Evolutionary conservation across 2,888 invertebrate genomes (phyloP), one percentile per base, ranked within the genome.

Genomic region (Hyles lineata): DNA sequence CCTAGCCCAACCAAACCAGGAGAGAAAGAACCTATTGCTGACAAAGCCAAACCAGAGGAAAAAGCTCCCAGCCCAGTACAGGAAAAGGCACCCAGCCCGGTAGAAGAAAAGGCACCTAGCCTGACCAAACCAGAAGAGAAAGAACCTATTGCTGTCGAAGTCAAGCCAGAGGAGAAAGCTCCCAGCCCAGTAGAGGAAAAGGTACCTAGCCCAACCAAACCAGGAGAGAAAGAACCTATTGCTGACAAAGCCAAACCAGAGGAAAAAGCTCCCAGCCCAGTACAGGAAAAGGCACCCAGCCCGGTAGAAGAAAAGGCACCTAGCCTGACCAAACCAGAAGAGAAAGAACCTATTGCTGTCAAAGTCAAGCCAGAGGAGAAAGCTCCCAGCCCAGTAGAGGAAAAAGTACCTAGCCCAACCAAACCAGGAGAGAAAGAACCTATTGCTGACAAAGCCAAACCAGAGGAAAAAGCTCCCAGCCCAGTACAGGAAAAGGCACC

Each of bases 181-280:
- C 55, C 55, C 55, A 55, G 55, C n/a, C n/a, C 55, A 8, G 55
- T 55, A 7, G 55, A 55, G 11, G 75, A 73, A 7, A 79, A 77
- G 35, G 55, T 63, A n/a, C 23, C 43, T 0, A 76, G 71, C 43
- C 74, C 74, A 2, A 32, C 59, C 17, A 50, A 71, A n/a, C 29
- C 63, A 29, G 70, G 62, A 4, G 71, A 73, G 0, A 74, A 73
- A 25, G 63, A 19, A 15, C 60, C n/a, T 0, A 8, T 43, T 19
- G 0, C 19, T 25, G 19, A 58, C 32, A 55, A 60, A 6, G 25
- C 60, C 17, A 69, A 71, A 11, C 29, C 50, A 25, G 73, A 74
- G 15, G 32, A 59, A 1, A 73, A 55, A 9, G 52, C 21, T n/a
- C 63, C 74, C 0, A 75, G 43, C 43, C 43, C 43, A 4, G 15